phyloP scores from a whole-genome alignment of 2,888 invertebrate species.

The Protodeltote pygarga region DNA sequence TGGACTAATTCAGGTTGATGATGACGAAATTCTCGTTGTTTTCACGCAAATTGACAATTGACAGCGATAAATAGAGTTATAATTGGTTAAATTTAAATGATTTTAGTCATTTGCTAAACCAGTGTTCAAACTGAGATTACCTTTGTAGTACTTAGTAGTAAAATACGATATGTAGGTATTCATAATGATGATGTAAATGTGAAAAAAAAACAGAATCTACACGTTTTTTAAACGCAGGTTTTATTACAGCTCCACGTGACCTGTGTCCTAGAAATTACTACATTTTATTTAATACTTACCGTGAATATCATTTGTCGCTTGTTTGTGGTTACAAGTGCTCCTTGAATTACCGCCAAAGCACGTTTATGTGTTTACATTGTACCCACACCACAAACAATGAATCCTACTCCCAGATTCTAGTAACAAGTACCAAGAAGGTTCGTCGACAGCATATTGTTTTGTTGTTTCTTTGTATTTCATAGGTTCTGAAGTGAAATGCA shows the following conservation, averaged over 20 bases:
- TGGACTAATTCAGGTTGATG: too few species aligned
- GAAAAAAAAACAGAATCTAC: too few species aligned
- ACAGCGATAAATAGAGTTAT: too few species aligned
- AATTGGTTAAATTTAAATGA: too few species aligned
- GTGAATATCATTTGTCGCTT: constrained; percentile 44
- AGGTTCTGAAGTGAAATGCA: constrained; percentile 9
- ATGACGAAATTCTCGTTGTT: too few species aligned
- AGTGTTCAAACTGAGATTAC: too few species aligned
- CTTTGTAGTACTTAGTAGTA: too few species aligned
- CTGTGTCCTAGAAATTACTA: background rate
- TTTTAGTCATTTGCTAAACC: too few species aligned
- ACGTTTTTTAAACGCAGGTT: too few species aligned
- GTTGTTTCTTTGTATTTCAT: constrained; percentile 27
- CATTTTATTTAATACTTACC: constrained; percentile 10
- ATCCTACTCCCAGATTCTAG: constrained; percentile 15
- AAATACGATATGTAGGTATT: too few species aligned
- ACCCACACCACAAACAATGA: constrained; percentile 27
- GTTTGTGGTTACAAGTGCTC: constrained; percentile 38
- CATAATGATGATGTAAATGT: too few species aligned
- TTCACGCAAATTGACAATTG: too few species aligned
- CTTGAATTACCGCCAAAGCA: constrained; percentile 39
- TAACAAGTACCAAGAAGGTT: constrained; percentile 17
- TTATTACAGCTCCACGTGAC: background rate
- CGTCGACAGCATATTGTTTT: constrained; percentile 13
- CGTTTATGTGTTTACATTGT: constrained; percentile 33